A percentile compares a stretch with the other conserved stretches of the same genome.
These are phyloP conservation scores for Limnephilus lunatus DNA, from an alignment of 2,888 invertebrate species.

Conservation along the genomic window DNA sequence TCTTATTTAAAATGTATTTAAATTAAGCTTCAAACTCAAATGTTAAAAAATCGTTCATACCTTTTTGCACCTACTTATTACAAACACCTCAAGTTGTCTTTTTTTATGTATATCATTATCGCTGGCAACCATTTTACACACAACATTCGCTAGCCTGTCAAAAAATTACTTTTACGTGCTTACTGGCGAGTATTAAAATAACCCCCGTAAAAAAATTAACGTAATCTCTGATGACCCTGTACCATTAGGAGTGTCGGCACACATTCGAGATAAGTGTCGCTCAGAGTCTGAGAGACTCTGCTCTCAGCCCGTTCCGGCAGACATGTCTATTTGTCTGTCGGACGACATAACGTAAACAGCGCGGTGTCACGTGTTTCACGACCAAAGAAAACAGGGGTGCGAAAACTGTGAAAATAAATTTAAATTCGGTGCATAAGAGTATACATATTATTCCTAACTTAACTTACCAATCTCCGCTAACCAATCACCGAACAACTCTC, in stretches of 20 bases:
- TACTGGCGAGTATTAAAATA: not conserved
- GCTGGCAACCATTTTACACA: too few species aligned
- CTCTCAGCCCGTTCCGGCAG: not conserved
- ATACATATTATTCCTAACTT: not conserved
- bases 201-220: not conserved
- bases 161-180: not conserved
- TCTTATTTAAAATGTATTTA: too few species aligned
- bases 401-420: not conserved
- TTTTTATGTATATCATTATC: too few species aligned
- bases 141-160: too few species aligned
- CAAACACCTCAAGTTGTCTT: too few species aligned
- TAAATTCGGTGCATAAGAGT: not conserved
- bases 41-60: too few species aligned
- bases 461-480: too few species aligned
- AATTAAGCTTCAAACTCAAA: too few species aligned
- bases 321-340: slow-evolving; percentile 16
- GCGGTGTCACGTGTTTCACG: not conserved
- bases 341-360: not conserved
- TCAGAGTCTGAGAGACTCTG: not conserved
- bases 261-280: slow-evolving; percentile 17
- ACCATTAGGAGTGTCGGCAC: not conserved
- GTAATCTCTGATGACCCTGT: not conserved
- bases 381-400: not conserved
- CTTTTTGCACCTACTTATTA: too few species aligned
- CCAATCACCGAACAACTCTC: too few species aligned